A percentile compares a stretch with the other conserved stretches of the same genome.
Evolutionary conservation across 2,888 invertebrate genomes (phyloP).

Genomic region (Heliconius charithonia): DNA sequence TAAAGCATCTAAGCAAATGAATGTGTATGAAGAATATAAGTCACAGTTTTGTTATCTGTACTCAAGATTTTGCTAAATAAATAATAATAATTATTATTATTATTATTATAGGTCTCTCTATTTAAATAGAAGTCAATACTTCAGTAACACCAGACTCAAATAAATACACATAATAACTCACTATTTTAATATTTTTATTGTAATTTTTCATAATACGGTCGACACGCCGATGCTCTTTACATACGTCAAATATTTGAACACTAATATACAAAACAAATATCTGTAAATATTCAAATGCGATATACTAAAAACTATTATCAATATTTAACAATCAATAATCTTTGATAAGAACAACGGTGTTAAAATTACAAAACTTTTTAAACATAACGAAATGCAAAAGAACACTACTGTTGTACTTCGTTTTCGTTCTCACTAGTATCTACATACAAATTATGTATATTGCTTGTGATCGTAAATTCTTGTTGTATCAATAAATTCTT

Average conservation of each 20-base stretch:
- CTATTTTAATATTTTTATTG: conserved; percentile 83
- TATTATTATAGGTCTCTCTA: neutral
- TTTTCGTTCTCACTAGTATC: conserved; percentile 28
- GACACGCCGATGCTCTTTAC: conserved; percentile 63
- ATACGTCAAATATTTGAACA: conserved; percentile 59
- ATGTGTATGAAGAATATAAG: no score
- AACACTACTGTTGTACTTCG: conserved; percentile 42
- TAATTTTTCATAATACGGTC: conserved; percentile 81
- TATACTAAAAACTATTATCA: conserved; percentile 53
- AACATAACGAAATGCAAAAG: conserved; percentile 37
- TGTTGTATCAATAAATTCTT: neutral
- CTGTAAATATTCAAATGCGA: conserved; percentile 54
- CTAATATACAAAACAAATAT: conserved; percentile 54
- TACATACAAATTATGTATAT: conserved; percentile 25
- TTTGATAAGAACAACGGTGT: conserved; percentile 71
- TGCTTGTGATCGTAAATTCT: conserved; percentile 25
- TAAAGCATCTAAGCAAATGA: no score
- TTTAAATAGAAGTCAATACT: neutral
- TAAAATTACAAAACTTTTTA: conserved; percentile 48
- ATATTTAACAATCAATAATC: conserved; percentile 76
- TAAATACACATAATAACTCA: conserved; percentile 61
- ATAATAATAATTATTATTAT: no score
- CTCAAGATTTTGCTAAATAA: no score
- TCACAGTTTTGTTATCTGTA: no score
- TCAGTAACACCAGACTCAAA: neutral